Conservation (phyloP, 2,797 vertebrate genomes). For the Melanotaenia parkinsoni region DNA sequence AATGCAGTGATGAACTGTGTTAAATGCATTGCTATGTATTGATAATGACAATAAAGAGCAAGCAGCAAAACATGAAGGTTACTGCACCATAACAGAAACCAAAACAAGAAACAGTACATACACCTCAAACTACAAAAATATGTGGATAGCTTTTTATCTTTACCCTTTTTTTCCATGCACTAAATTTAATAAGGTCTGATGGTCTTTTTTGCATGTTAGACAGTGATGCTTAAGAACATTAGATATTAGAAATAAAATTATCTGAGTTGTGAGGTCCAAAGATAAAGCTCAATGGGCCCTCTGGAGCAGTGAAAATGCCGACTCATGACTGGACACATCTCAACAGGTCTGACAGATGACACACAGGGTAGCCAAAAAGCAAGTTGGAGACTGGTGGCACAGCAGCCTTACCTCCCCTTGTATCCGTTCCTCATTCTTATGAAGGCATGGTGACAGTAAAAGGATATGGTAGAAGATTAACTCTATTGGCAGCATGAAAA, state of each 20-base stretch:
- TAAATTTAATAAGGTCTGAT: slow-evolving; percentile 22
- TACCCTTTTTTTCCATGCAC: slow-evolving; percentile 46
- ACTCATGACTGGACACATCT: slow-evolving; percentile 26
- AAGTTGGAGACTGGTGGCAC: slow-evolving; percentile 30
- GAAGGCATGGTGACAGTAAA: slow-evolving; percentile 72
- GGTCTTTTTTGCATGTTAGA: slow-evolving; percentile 48
- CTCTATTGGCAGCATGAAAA: slow-evolving; percentile 28
- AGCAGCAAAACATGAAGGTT: slow-evolving; percentile 20
- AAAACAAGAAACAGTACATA: slow-evolving; percentile 1
- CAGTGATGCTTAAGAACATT: slow-evolving; percentile 21
- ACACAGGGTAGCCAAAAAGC: slow-evolving; percentile 24
- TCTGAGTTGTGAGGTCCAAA: slow-evolving; percentile 46
- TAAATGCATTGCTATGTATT: slow-evolving; percentile 11
- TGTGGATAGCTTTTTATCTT: slow-evolving; percentile 7
- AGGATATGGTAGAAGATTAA: slow-evolving; percentile 39
- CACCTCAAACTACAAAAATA: background rate
- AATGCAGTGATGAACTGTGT: slow-evolving; percentile 9
- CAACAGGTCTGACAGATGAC: slow-evolving; percentile 43
- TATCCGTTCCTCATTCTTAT: slow-evolving; percentile 98
- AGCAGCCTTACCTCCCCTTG: slow-evolving; percentile 93
- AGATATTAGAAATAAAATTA: slow-evolving; percentile 45
- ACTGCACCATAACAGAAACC: background rate
- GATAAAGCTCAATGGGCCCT: slow-evolving; percentile 16
- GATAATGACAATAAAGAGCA: slow-evolving; percentile 6
- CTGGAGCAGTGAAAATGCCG: slow-evolving; percentile 29